Percentiles rank a stretch among this genome's conserved stretches.
Conservation (phyloP, 2,888 invertebrate species). For the Lithophane socia region DNA sequence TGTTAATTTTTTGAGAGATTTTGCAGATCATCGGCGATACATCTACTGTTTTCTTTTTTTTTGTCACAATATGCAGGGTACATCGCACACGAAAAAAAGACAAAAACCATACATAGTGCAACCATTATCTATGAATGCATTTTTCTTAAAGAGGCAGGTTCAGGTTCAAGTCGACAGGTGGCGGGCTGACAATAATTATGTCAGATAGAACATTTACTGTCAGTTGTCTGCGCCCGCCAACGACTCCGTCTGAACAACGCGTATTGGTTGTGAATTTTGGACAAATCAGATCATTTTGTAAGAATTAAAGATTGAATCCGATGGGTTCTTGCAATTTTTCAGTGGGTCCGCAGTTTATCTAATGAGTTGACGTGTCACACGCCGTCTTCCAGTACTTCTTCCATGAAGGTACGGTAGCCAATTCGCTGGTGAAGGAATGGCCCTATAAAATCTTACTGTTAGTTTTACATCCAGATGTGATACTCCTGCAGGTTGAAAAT, state of each 20-base stretch:
- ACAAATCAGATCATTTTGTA: background rate
- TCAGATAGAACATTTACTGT: background rate
- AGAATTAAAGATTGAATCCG: background rate
- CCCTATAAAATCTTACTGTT: background rate
- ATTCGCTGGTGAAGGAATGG: background rate
- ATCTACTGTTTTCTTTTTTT: background rate
- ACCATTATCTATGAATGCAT: background rate
- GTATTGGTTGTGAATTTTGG: background rate
- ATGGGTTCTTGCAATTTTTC: background rate
- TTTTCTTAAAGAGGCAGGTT: background rate
- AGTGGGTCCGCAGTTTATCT: background rate
- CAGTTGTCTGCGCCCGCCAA: too few relatives aligned
- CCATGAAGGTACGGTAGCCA: background rate
- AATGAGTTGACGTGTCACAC: conserved; percentile 7
- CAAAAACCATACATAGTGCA: background rate
- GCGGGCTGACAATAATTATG: background rate
- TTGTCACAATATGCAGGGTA: background rate
- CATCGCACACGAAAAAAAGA: background rate
- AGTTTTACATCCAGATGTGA: background rate
- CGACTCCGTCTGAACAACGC: background rate
- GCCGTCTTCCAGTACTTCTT: background rate
- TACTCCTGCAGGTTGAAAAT: background rate
- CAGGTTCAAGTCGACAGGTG: background rate
- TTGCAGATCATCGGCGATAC: conserved; percentile 11
- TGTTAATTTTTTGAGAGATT: conserved; percentile 34